These are phyloP conservation scores for honey bee (Apis mellifera) DNA, from an alignment of 1,140 invertebrate species.

Conservation along the genomic window Amel_HAv3.1 CM009931.2:27427001-27427500, in stretches of 20 bases:
- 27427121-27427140: slow-evolving; percentile 64
- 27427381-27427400: too few relatives aligned
- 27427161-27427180: slow-evolving; percentile 41
- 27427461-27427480: slow-evolving; percentile 64
- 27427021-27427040: slow-evolving; percentile 56
- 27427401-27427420: slow-evolving; percentile 44
- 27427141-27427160: slow-evolving; percentile 65
- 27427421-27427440: slow-evolving; percentile 15
- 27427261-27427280: too few relatives aligned
- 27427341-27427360: too few relatives aligned
- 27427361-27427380: too few relatives aligned
- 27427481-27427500: slow-evolving; percentile 67
- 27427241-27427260: too few relatives aligned
- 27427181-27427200: too few relatives aligned
- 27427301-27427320: too few relatives aligned
- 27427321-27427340: too few relatives aligned
- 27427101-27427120: slow-evolving; percentile 68
- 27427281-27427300: too few relatives aligned
- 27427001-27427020: slow-evolving; percentile 59
- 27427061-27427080: slow-evolving; percentile 62
- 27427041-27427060: slow-evolving; percentile 71
- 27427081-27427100: slow-evolving; percentile 69
- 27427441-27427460: slow-evolving; percentile 71
- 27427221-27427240: too few relatives aligned
- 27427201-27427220: too few relatives aligned